A percentile compares a stretch with the other conserved stretches of the same genome.
These are phyloP conservation scores for Sylvilagus floridanus DNA, from an alignment of 2,797 vertebrate species.

Conservation along the genomic window DNA sequence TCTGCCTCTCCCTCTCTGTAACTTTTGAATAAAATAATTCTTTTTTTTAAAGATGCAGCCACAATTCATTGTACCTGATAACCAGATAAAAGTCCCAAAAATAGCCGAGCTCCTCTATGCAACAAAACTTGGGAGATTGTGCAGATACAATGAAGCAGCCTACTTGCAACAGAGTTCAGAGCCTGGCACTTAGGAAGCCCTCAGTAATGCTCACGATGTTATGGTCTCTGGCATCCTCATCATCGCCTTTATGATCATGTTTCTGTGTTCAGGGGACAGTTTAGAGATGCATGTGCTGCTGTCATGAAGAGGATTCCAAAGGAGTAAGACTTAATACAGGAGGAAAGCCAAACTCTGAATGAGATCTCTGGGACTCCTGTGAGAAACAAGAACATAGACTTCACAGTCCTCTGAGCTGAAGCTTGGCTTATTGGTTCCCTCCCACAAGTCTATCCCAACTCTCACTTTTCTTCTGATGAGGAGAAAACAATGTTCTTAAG, in stretches of 20 bases:
- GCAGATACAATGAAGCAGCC: background rate
- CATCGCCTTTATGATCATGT: no score
- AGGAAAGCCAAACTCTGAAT: background rate
- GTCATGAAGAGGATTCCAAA: background rate
- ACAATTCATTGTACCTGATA: no score
- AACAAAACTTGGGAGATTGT: background rate
- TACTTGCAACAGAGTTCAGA: background rate
- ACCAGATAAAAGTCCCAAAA: no score
- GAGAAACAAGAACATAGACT: background rate
- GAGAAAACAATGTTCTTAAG: background rate
- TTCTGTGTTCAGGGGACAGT: background rate
- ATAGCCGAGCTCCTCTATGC: no score
- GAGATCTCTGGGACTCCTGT: no score
- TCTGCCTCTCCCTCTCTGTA: no score
- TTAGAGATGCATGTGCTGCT: background rate
- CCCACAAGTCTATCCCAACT: no score
- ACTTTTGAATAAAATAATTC: no score
- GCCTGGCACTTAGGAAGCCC: background rate
- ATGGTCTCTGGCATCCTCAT: background rate
- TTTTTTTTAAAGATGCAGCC: background rate
- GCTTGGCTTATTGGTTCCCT: no score
- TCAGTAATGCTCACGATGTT: background rate
- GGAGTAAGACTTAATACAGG: background rate
- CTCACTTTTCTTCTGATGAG: rapidly evolving
- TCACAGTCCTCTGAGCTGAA: no score